phyloP scores from a whole-genome alignment of 2,113 vertebrate species.

The Anhinga rufa region DNA sequence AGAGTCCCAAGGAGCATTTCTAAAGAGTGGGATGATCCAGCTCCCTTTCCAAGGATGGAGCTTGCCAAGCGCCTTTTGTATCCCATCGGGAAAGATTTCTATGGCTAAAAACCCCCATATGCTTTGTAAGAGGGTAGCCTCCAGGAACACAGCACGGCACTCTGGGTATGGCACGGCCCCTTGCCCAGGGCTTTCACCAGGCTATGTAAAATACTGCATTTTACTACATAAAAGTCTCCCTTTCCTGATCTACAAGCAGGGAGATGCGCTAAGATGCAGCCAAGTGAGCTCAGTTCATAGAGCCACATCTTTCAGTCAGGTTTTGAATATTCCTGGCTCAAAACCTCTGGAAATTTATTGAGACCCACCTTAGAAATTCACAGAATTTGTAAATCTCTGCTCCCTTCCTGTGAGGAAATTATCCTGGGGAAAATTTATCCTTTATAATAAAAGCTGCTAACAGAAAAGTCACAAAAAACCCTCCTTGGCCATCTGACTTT shows the following conservation, averaged over 20 bases:
- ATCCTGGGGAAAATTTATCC: background rate
- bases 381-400: background rate
- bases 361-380: background rate
- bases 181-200: accelerated
- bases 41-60: background rate
- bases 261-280: background rate
- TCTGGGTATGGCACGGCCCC: accelerated
- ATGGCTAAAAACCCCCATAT: background rate
- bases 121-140: slow-evolving; percentile 21
- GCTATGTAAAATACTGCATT: background rate
- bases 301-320: background rate
- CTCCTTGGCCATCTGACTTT: background rate
- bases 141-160: slow-evolving; percentile 39
- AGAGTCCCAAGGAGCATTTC: slow-evolving; percentile 5
- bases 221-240: background rate
- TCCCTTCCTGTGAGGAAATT: background rate
- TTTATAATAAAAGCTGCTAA: background rate
- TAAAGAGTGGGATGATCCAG: background rate
- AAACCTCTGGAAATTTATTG: background rate
- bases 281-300: background rate
- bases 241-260: background rate
- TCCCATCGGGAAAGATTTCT: background rate
- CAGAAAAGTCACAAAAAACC: background rate
- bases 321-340: background rate
- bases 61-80: background rate